A percentile compares a stretch with the other conserved stretches of the same genome.
These are phyloP conservation scores for Pangasius macronema DNA, from an alignment of 2,797 vertebrate species.

Conservation along the genomic window DNA sequence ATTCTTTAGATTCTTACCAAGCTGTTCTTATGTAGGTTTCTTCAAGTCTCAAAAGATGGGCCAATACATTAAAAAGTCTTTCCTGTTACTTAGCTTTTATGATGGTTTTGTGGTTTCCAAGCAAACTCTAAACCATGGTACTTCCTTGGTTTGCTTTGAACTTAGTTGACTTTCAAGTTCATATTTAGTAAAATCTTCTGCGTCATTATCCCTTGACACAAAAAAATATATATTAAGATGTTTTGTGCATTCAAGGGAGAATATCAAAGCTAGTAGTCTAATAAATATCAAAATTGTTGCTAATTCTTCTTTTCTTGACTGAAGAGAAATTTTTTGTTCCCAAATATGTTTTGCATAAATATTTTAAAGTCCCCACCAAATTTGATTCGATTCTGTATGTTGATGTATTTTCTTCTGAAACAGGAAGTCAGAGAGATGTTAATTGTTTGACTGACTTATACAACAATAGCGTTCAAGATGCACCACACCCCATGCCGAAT, in stretches of 20 bases:
- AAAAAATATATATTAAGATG: neutral
- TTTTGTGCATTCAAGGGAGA: neutral
- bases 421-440: neutral
- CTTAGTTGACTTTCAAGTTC: constrained; percentile 5
- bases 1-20: neutral
- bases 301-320: neutral
- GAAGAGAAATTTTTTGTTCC: neutral
- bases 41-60: neutral
- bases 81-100: neutral
- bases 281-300: neutral
- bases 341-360: neutral
- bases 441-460: constrained; percentile 6
- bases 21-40: neutral
- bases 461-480: neutral
- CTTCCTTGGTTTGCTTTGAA: constrained; percentile 17
- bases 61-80: neutral
- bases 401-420: neutral
- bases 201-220: neutral
- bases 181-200: neutral
- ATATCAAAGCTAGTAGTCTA: neutral
- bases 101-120: constrained; percentile 25
- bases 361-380: neutral
- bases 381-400: neutral
- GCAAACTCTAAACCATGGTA: constrained; percentile 4
- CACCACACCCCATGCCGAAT: neutral